Evolutionary conservation across 2,797 vertebrate species (phyloP).

Genomic region (Sorex maritimensis): DNA sequence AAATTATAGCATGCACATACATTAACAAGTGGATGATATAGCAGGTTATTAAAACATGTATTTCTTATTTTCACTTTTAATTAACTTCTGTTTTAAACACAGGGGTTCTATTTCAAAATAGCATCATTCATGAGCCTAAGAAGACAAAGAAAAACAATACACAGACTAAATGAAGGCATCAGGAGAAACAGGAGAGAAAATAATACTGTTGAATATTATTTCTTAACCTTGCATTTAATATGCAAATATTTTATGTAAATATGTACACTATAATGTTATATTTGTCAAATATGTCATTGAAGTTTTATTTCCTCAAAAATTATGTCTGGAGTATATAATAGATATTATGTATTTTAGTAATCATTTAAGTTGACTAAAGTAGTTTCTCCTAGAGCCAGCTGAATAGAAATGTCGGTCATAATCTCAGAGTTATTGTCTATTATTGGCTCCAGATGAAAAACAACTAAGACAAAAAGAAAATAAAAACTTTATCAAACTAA

Average conservation of each 20-base stretch:
- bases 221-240: constrained; percentile 1
- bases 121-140: background rate
- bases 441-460: too few relatives aligned
- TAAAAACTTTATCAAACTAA: too few relatives aligned
- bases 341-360: background rate
- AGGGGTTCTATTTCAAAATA: constrained; percentile 44
- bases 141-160: background rate
- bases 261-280: background rate
- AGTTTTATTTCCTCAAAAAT: background rate
- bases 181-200: background rate
- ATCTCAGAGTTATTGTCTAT: too few relatives aligned
- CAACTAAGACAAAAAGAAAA: too few relatives aligned
- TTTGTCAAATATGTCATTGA: background rate
- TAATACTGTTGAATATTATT: background rate
- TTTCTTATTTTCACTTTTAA: constrained; percentile 67
- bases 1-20: constrained; percentile 4
- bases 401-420: background rate
- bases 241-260: background rate
- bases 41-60: background rate
- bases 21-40: background rate
- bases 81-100: constrained; percentile 64
- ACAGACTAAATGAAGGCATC: constrained; percentile 18
- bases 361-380: background rate
- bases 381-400: background rate
- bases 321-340: background rate